Conservation (phyloP, 1,140 invertebrate genomes). For the Phymorhynchus buccinoides region DNA sequence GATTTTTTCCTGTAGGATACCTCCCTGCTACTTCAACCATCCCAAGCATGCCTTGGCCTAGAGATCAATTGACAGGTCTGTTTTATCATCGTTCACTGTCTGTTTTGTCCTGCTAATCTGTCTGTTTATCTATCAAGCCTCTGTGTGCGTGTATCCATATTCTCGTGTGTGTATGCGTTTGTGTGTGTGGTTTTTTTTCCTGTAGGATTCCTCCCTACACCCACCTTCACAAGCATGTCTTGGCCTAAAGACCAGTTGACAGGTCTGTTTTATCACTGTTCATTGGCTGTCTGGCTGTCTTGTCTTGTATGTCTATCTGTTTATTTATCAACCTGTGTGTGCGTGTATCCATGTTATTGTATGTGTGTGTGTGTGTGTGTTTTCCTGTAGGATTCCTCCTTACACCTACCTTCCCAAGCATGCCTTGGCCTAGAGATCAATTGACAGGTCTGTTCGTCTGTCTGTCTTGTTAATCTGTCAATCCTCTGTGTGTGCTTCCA, state of each 20-base stretch:
- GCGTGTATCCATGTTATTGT: no score
- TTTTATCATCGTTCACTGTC: neutral
- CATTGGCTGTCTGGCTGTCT: no score
- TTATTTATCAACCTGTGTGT: no score
- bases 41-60: conserved; percentile 21
- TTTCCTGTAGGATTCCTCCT: neutral
- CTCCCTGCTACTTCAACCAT: neutral
- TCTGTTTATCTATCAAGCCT: no score
- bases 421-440: neutral
- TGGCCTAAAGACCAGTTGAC: neutral
- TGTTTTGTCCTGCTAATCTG: no score
- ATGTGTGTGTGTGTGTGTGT: no score
- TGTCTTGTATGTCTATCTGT: no score
- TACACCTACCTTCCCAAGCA: neutral
- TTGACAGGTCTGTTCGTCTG: neutral
- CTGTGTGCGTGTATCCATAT: no score
- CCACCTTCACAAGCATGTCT: neutral
- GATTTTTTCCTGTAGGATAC: neutral
- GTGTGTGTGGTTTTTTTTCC: no score
- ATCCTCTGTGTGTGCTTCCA: no score
- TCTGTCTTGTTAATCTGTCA: no score
- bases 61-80: conserved; percentile 13
- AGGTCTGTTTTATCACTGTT: neutral
- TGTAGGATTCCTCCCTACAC: neutral
- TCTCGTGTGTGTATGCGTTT: no score